Evolutionary conservation across 37 sponge, comb jelly and placozoan genomes (phyloP).

Genomic region (Haliclona indistincta): DNA sequence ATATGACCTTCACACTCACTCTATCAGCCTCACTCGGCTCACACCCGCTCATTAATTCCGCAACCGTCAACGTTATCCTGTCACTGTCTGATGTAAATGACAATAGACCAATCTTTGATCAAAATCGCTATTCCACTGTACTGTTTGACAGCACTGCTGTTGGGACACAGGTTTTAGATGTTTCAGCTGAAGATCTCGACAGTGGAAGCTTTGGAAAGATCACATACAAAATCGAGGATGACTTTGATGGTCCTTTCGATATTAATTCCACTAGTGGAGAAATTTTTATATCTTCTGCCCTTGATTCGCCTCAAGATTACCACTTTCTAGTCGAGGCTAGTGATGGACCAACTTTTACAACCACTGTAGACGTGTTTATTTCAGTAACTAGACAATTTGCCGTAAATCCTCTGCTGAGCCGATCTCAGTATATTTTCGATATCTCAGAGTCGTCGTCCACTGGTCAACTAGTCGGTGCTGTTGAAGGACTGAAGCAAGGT

Average conservation of each 20-base stretch:
- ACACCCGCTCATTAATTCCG: not conserved
- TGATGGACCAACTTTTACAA: constrained; percentile 6
- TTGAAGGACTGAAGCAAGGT: constrained; percentile 24
- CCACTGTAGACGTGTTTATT: constrained; percentile 28
- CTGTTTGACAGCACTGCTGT: constrained; percentile 34
- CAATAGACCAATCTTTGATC: constrained; percentile 45
- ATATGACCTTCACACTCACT: not conserved
- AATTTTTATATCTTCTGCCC: not conserved
- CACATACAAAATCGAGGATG: constrained; percentile 19
- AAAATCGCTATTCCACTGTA: constrained; percentile 19
- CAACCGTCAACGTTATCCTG: not conserved
- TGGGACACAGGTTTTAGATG: constrained; percentile 5
- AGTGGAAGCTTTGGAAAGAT: constrained; percentile 5
- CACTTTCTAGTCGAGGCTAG: constrained; percentile 38
- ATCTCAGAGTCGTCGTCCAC: constrained; percentile 22
- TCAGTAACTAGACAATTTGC: constrained; percentile 33
- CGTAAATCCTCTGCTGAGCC: constrained; percentile 19
- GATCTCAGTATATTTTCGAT: constrained; percentile 14
- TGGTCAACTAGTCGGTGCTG: constrained; percentile 20
- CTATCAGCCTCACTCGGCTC: not conserved
- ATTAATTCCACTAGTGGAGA: constrained; percentile 32
- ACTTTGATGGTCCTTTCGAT: constrained; percentile 18
- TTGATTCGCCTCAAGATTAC: constrained; percentile 29
- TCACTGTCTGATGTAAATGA: constrained; percentile 45
- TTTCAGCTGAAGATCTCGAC: constrained; percentile 51